Conservation (phyloP, 2,113 vertebrate genomes). For the Pyxicephalus adspersus region DNA sequence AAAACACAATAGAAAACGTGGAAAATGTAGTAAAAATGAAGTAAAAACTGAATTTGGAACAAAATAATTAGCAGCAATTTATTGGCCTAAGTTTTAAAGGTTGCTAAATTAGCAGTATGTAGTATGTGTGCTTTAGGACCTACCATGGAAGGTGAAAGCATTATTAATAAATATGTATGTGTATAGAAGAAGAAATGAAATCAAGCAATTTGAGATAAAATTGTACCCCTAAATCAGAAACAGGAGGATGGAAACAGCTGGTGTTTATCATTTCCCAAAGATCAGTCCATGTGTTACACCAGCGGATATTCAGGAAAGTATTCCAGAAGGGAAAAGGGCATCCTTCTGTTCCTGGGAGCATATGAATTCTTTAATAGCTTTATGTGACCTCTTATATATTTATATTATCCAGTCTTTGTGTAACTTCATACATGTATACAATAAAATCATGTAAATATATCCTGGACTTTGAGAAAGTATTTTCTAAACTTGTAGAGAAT, state of each 20-base stretch:
- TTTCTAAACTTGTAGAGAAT: not conserved
- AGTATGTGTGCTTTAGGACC: not conserved
- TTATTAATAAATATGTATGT: not conserved
- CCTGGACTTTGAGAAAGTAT: not conserved
- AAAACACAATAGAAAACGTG: too few species aligned
- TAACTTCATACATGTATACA: not conserved
- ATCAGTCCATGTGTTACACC: slow-evolving; percentile 9
- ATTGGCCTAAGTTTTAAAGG: too few species aligned
- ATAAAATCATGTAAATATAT: not conserved
- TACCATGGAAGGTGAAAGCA: not conserved
- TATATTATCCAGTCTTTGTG: not conserved
- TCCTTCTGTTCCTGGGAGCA: slow-evolving; percentile 8
- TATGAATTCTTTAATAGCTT: slow-evolving; percentile 1
- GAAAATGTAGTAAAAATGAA: too few species aligned
- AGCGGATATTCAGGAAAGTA: not conserved
- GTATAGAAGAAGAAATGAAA: slow-evolving; percentile 5
- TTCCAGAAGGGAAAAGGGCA: not conserved
- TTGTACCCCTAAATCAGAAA: not conserved
- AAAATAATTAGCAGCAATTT: too few species aligned
- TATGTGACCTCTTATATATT: slow-evolving; percentile 3
- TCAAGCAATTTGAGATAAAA: not conserved
- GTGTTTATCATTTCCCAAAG: slow-evolving; percentile 21
- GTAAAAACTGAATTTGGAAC: too few species aligned
- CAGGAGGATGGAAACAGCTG: slow-evolving; percentile 28
- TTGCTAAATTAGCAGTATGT: too few species aligned